These are phyloP conservation scores for Ericerus pela DNA, from an alignment of 1,140 invertebrate genomes.

Conservation along the genomic window DNA sequence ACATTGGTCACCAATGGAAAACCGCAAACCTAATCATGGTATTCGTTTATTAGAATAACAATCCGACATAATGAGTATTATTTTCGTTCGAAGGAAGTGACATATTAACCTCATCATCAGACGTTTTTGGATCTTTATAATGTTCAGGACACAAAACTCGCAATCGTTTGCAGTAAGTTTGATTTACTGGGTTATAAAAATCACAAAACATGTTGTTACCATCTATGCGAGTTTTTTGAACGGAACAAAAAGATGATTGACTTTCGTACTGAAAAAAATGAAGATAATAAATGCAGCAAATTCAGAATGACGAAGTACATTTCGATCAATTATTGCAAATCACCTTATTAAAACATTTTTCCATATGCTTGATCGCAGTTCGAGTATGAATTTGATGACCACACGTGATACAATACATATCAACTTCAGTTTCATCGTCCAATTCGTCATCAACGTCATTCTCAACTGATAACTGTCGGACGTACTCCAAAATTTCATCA, in stretches of 20 bases:
- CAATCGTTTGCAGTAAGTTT: constrained; percentile 90
- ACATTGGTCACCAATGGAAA: constrained; percentile 74
- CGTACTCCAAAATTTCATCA: constrained; percentile 63
- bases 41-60: background rate
- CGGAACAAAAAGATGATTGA: constrained; percentile 88
- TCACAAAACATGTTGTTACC: constrained; percentile 96
- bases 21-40: constrained; percentile 55
- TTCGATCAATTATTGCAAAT: background rate
- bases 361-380: constrained; percentile 84
- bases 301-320: constrained; percentile 9
- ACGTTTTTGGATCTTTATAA: constrained; percentile 86
- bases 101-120: constrained; percentile 43
- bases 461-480: constrained; percentile 38
- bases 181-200: constrained; percentile 75
- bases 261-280: constrained; percentile 64
- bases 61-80: background rate
- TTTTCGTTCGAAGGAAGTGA: background rate
- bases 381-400: constrained; percentile 80
- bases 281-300: constrained; percentile 4
- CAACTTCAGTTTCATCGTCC: constrained; percentile 53
- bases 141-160: constrained; percentile 95
- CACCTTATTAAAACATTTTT: constrained; percentile 86
- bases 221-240: constrained; percentile 86
- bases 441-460: constrained; percentile 49
- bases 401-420: constrained; percentile 91